A percentile compares a stretch with the other conserved stretches of the same genome.
phyloP scores from a whole-genome alignment of 2,888 invertebrate genomes.

The Amphipyra tragopoginis region DNA sequence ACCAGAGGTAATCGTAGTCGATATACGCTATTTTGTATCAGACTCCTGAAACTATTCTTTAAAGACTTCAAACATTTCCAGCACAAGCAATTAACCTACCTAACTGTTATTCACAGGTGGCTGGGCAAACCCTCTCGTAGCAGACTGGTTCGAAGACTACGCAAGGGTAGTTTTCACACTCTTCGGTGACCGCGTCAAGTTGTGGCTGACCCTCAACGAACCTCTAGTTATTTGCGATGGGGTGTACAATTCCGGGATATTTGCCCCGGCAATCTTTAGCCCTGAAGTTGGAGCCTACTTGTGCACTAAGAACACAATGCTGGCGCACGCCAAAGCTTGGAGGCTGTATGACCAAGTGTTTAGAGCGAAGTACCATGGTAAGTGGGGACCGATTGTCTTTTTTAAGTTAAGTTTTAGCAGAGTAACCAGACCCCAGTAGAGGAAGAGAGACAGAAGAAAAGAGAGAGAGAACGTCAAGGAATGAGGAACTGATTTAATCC shows the following conservation, averaged over 20 bases:
- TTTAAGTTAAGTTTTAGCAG: not conserved
- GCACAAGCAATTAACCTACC: not conserved
- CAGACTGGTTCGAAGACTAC: slow-evolving; percentile 91
- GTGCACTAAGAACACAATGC: slow-evolving; percentile 88
- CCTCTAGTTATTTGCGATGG: slow-evolving; percentile 83
- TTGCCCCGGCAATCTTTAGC: slow-evolving; percentile 72
- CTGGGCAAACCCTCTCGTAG: slow-evolving; percentile 91
- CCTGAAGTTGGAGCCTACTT: slow-evolving; percentile 85
- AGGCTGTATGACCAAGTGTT: slow-evolving; percentile 88
- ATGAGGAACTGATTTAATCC: too few relatives aligned
- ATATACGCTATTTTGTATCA: too few relatives aligned
- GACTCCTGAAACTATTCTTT: too few relatives aligned
- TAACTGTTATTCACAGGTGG: slow-evolving; percentile 81
- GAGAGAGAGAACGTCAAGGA: too few relatives aligned
- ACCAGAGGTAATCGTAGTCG: too few relatives aligned
- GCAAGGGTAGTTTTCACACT: slow-evolving; percentile 88
- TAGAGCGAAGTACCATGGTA: slow-evolving; percentile 80
- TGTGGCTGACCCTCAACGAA: slow-evolving; percentile 94
- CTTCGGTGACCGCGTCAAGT: slow-evolving; percentile 90
- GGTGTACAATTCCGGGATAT: slow-evolving; percentile 75
- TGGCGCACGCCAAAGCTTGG: slow-evolving; percentile 90
- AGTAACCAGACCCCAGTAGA: too few relatives aligned
- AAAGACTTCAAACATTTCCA: not conserved
- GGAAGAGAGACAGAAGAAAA: too few relatives aligned
- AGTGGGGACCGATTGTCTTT: slow-evolving; percentile 33